Percentiles rank a stretch among this genome's conserved stretches.
Conservation (phyloP, 2,888 invertebrate genomes). For the Limnephilus rhombicus region DNA sequence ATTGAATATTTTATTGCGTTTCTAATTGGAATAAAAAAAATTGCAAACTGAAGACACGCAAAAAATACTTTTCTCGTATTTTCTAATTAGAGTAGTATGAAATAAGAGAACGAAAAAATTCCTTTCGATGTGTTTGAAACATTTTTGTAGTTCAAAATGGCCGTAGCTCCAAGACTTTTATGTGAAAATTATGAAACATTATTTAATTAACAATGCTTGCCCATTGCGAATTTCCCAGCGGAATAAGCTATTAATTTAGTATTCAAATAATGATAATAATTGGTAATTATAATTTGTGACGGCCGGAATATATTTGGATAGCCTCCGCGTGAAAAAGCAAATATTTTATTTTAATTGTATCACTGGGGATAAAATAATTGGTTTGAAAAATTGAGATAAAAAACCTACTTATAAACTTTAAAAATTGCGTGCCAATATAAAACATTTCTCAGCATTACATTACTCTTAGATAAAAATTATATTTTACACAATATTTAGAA, state of each 20-base stretch:
- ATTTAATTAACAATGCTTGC: slow-evolving; percentile 23
- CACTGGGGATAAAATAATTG: not conserved
- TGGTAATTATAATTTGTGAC: not conserved
- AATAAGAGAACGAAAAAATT: not conserved
- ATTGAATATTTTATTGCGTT: slow-evolving; percentile 41
- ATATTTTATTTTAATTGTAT: not conserved
- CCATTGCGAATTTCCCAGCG: slow-evolving; percentile 1
- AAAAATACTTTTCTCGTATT: not conserved
- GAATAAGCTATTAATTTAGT: not conserved
- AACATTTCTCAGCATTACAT: not conserved
- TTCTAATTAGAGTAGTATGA: slow-evolving; percentile 7
- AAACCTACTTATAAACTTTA: not conserved
- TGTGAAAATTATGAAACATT: slow-evolving; percentile 31
- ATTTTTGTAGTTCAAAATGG: not conserved
- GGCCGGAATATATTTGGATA: not conserved
- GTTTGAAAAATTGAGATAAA: not conserved
- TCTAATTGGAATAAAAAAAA: not conserved
- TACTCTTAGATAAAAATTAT: not conserved
- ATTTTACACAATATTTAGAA: not conserved
- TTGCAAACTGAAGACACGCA: not conserved
- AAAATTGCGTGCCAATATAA: not conserved
- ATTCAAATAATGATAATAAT: not conserved
- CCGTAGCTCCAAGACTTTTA: slow-evolving; percentile 24
- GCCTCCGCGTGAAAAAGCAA: not conserved
- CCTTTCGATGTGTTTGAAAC: not conserved